Evolutionary conservation across 2,113 vertebrate genomes (phyloP).

Genomic region (Poeciliopsis occidentalis): DNA sequence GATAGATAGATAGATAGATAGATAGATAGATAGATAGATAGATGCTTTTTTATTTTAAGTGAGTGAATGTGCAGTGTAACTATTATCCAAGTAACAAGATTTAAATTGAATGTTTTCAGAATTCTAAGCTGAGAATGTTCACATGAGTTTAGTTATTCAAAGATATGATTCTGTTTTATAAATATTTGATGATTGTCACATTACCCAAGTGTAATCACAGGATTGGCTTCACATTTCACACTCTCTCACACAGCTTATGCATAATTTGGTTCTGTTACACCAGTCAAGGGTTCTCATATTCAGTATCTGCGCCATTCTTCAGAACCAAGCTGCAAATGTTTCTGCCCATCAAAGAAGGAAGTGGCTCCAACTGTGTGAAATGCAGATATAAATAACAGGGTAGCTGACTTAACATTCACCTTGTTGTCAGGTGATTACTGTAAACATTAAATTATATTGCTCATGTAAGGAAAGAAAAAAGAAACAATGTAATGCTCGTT

Average conservation of each 20-base stretch:
- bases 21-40: no score
- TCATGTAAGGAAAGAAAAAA: background rate
- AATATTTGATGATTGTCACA: slow-evolving; percentile 45
- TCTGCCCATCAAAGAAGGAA: background rate
- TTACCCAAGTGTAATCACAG: slow-evolving; percentile 34
- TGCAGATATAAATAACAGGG: background rate
- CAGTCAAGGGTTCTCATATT: background rate
- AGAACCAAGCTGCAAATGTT: slow-evolving; percentile 2
- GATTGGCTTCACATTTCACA: slow-evolving; percentile 37
- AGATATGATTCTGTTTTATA: slow-evolving; percentile 25
- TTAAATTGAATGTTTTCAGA: background rate
- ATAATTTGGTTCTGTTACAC: slow-evolving; percentile 25
- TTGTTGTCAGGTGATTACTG: slow-evolving; percentile 7
- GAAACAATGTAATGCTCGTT: background rate
- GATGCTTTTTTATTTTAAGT: background rate
- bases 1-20: no score
- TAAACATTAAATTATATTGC: slow-evolving; percentile 25
- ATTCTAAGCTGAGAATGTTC: slow-evolving; percentile 11
- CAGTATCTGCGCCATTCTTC: slow-evolving; percentile 12
- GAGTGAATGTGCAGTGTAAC: background rate
- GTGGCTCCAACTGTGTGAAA: background rate
- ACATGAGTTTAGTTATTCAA: slow-evolving; percentile 15
- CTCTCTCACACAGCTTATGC: slow-evolving; percentile 31
- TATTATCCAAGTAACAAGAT: background rate
- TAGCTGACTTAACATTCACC: background rate